phyloP scores from a whole-genome alignment of 2,888 invertebrate species.

The Lepidochrysops patricia region DNA sequence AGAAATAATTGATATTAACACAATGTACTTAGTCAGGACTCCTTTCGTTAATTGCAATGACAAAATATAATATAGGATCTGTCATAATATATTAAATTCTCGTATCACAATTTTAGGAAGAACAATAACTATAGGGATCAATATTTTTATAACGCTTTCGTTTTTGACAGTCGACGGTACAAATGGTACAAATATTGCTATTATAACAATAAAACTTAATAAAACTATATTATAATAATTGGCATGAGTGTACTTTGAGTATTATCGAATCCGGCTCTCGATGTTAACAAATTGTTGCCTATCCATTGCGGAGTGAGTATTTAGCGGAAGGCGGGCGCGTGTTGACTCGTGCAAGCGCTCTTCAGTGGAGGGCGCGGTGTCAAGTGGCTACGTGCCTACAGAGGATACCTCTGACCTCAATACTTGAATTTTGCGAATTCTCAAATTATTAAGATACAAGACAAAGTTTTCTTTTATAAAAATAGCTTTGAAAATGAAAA shows the following conservation, averaged over 20 bases:
- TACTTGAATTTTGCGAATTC: constrained; percentile 9
- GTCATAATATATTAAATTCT: no score
- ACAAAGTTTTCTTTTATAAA: background rate
- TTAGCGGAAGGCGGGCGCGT: constrained; percentile 30
- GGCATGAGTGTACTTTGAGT: background rate
- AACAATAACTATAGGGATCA: no score
- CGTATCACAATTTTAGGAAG: no score
- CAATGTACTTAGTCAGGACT: no score
- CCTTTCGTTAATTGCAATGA: no score
- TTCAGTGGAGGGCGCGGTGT: constrained; percentile 33
- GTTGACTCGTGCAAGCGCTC: constrained; percentile 37
- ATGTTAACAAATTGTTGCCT: constrained; percentile 20
- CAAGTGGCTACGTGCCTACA: constrained; percentile 34
- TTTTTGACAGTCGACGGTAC: no score
- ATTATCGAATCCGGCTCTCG: background rate
- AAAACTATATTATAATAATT: background rate
- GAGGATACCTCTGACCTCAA: constrained; percentile 28
- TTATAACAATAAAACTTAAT: background rate
- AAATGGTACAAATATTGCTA: no score
- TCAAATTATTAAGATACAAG: constrained; percentile 4
- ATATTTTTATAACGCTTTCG: no score
- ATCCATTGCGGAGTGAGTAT: constrained; percentile 19
- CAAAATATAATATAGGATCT: no score
- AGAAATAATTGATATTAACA: no score
- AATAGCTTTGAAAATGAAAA: background rate